Percentiles rank a stretch among this genome's conserved stretches.
These are phyloP conservation scores for Geotrypetes seraphini DNA, from an alignment of 2,797 vertebrate species.

Conservation along the genomic window DNA sequence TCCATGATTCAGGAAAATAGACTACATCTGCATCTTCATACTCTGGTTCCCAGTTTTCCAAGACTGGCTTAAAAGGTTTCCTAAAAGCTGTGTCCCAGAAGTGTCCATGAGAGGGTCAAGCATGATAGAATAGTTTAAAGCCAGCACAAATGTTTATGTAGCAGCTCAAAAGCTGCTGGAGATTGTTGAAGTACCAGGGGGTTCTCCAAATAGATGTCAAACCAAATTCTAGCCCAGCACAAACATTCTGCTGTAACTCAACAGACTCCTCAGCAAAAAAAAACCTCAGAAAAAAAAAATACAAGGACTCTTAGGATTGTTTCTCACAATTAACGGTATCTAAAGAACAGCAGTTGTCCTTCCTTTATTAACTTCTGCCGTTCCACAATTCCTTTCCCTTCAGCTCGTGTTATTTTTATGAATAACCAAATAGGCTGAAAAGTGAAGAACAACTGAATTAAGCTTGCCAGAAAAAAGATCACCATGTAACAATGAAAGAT, in stretches of 20 bases:
- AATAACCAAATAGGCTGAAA: slow-evolving; percentile 3
- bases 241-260: background rate
- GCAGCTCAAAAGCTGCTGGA: too few species aligned
- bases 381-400: background rate
- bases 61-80: too few species aligned
- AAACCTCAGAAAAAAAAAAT: too few species aligned
- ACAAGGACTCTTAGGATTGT: background rate
- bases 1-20: too few species aligned
- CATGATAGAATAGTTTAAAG: too few species aligned
- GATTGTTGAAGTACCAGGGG: too few species aligned
- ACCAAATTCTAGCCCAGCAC: background rate
- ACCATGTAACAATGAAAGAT: too few species aligned
- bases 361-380: background rate
- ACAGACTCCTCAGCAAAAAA: background rate
- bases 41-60: too few species aligned
- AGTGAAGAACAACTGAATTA: slow-evolving; percentile 6
- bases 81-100: too few species aligned
- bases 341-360: background rate
- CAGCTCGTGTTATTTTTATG: accelerated
- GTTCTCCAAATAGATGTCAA: background rate
- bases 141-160: too few species aligned
- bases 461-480: slow-evolving; percentile 3
- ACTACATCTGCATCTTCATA: too few species aligned
- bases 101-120: too few species aligned
- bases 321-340: background rate